These are phyloP conservation scores for Mnemiopsis leidyi DNA, from an alignment of 37 sponge, comb jelly and placozoan species.

Conservation along the genomic window DNA sequence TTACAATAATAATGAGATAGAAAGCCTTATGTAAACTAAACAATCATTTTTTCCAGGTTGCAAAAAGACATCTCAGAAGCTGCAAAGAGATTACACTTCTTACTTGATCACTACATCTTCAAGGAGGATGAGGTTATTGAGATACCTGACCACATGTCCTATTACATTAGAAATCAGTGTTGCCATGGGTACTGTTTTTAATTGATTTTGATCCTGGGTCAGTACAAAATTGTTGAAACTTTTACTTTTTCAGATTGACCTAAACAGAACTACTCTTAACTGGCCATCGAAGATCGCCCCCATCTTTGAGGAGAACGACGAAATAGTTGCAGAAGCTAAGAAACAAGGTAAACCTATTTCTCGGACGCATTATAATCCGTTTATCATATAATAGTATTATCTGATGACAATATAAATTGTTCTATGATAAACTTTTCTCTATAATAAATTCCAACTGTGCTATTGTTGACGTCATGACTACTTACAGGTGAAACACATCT, in stretches of 20 bases:
- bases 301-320: slow-evolving; percentile 88
- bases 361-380: no score
- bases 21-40: no score
- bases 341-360: slow-evolving; percentile 63
- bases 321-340: slow-evolving; percentile 55
- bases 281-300: slow-evolving; percentile 86
- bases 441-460: no score
- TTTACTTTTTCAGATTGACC: slow-evolving; percentile 66
- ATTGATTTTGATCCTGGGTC: no score
- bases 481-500: slow-evolving; percentile 55
- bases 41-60: background rate
- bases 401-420: no score
- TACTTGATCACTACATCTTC: slow-evolving; percentile 84
- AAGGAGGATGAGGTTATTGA: slow-evolving; percentile 71
- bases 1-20: no score
- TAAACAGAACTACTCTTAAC: slow-evolving; percentile 80
- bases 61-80: slow-evolving; percentile 66
- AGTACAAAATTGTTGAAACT: background rate
- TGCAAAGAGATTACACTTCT: slow-evolving; percentile 73
- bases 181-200: no score
- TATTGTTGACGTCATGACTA: no score
- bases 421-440: no score
- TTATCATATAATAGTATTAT: background rate
- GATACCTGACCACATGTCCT: no score
- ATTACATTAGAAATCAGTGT: no score